These are phyloP conservation scores for Catocala fraxini DNA, from an alignment of 2,888 invertebrate genomes.

Conservation along the genomic window DNA sequence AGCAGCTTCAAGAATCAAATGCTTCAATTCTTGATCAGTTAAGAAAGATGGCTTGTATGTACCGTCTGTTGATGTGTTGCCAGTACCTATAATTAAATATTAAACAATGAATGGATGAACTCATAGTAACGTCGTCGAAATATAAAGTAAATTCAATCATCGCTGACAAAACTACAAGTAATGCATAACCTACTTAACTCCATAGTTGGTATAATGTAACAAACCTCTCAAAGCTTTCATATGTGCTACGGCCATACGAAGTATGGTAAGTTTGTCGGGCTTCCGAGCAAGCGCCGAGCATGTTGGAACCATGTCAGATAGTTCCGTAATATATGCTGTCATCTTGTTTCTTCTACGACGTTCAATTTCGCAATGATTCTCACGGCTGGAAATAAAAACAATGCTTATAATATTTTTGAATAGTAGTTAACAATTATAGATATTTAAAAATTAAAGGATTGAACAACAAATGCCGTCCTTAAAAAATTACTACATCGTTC, in stretches of 20 bases:
- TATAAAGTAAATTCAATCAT: too few relatives aligned
- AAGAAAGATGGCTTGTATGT: conserved; percentile 99
- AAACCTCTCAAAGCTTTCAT: conserved; percentile 98
- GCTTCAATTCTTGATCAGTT: conserved; percentile 99
- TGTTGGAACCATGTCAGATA: conserved; percentile 99
- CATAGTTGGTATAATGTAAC: too few relatives aligned
- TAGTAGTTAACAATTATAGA: too few relatives aligned
- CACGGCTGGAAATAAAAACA: conserved; percentile 89
- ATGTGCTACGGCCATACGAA: conserved; percentile 99
- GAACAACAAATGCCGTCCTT: too few relatives aligned
- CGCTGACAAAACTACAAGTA: too few relatives aligned
- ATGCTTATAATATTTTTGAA: too few relatives aligned
- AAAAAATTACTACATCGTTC: too few relatives aligned
- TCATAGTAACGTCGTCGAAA: too few relatives aligned
- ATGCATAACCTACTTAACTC: too few relatives aligned
- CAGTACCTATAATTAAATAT: conserved; percentile 90
- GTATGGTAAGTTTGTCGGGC: conserved; percentile 99
- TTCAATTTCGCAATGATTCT: conserved; percentile 99
- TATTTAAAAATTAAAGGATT: too few relatives aligned
- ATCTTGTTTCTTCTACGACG: conserved; percentile 99
- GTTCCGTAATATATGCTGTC: conserved; percentile 99
- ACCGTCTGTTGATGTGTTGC: conserved; percentile 98
- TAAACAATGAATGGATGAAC: too few relatives aligned
- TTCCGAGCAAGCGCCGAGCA: conserved; percentile 99
- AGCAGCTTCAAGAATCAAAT: conserved; percentile 99